Base-by-base conservation (phyloP, 2,888 invertebrate species). In the Philereme transversata region DNA sequence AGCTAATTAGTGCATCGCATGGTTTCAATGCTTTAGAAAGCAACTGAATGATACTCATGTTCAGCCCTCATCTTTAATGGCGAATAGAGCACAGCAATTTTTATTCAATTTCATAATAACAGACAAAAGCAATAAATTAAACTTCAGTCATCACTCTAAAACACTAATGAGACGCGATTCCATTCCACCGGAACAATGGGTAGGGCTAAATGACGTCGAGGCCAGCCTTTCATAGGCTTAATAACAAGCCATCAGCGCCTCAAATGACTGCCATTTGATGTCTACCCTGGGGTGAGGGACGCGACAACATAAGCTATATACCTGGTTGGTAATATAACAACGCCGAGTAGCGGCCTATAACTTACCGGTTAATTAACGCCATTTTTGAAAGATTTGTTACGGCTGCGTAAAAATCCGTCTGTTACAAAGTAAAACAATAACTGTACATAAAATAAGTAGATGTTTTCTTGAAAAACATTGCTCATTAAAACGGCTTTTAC, bases 131-230 rank as follows among this genome's bases (percentile, higher is more conserved):
- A 75, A 73, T 74, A 74, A 40, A 77, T 77, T 68, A 73, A 73
- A 76, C 68, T 72, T 68, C 69, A 67, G 65, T 36, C 47, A 57
- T 41, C 35, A 46, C 62, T 67, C 35, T 46, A 51, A 45, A 40
- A 35, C 36, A 56, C 51, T 45, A 46, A 60, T 48, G 55, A 53
- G 51, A 54, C 54, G 44, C 52, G 62, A 58, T 79, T 76, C 74
- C 60, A 72, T 80, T 79, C 75, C 54, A 69, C 65, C 46, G 67
- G 69, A 77, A 84, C 82, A 85, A 84, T 82, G 76, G 79, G 68
- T 67, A 55, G 70, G 64, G 65, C 69, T 72, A 70, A 44, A 62
- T 63, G 62, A 51, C 58, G 62, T 51, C 64, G 62, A 46, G 49
- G 64, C 65, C 75, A 45, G 53, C 50, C 71, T 75, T 82, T 82